Conservation (phyloP, 2,888 invertebrate genomes). For the Limenitis arthemis region DNA sequence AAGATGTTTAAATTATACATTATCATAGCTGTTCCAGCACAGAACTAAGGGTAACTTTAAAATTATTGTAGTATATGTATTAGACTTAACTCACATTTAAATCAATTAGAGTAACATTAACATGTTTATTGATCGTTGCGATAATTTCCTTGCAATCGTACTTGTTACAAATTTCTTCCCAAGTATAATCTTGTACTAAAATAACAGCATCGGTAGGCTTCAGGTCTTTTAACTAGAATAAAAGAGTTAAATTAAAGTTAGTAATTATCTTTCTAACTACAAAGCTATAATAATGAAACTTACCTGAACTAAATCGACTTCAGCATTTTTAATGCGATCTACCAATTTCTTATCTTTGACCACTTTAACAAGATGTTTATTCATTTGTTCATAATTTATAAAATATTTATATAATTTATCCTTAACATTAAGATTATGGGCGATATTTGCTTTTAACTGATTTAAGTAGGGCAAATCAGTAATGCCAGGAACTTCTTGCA, state of each 20-base stretch:
- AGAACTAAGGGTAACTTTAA: neutral
- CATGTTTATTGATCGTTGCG: slow-evolving; percentile 27
- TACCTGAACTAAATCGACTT: slow-evolving; percentile 46
- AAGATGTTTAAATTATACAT: neutral
- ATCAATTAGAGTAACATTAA: slow-evolving; percentile 37
- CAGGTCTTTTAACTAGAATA: slow-evolving; percentile 31
- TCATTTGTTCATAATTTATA: slow-evolving; percentile 24
- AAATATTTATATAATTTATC: slow-evolving; percentile 37
- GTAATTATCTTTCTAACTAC: neutral
- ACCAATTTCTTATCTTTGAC: slow-evolving; percentile 28
- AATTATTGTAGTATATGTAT: neutral
- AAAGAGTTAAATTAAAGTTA: neutral
- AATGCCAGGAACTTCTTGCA: slow-evolving; percentile 49
- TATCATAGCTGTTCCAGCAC: neutral
- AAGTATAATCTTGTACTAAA: slow-evolving; percentile 25
- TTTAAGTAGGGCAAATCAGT: slow-evolving; percentile 39
- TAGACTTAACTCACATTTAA: slow-evolving; percentile 36
- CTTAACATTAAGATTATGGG: slow-evolving; percentile 40
- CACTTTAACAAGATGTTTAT: slow-evolving; percentile 26
- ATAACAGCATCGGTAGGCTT: slow-evolving; percentile 28
- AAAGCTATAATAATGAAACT: slow-evolving; percentile 20
- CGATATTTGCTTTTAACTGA: slow-evolving; percentile 36
- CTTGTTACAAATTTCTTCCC: slow-evolving; percentile 36
- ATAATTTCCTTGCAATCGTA: slow-evolving; percentile 40
- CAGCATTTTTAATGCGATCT: slow-evolving; percentile 33